These are phyloP conservation scores for Harpalus rubripes DNA, from an alignment of 2,888 invertebrate species.

Conservation along the genomic window DNA sequence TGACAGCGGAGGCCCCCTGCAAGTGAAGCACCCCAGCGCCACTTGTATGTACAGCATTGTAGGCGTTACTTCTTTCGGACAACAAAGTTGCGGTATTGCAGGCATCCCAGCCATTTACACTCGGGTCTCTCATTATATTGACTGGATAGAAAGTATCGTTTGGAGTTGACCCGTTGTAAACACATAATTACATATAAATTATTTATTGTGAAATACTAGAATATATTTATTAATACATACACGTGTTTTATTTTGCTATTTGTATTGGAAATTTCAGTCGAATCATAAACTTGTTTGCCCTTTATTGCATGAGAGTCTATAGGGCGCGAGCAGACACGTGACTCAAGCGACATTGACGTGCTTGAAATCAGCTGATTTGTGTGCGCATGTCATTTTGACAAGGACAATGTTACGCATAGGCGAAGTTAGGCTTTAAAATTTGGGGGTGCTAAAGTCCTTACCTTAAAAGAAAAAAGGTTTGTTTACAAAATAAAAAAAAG, in stretches of 20 bases:
- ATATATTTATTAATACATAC: background rate
- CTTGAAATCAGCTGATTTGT: too few species aligned
- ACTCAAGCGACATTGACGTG: too few species aligned
- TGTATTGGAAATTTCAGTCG: too few species aligned
- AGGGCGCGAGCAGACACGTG: too few species aligned
- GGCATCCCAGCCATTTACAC: conserved; percentile 76
- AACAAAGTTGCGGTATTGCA: conserved; percentile 74
- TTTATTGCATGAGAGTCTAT: too few species aligned
- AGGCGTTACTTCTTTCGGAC: conserved; percentile 78
- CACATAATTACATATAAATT: background rate
- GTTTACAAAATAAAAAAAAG: too few species aligned
- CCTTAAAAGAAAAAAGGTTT: too few species aligned
- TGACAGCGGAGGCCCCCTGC: conserved; percentile 83
- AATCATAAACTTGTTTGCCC: too few species aligned
- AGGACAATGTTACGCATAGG: too few species aligned
- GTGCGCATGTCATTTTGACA: too few species aligned
- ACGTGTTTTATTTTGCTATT: conserved; percentile 6
- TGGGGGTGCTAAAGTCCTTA: too few species aligned
- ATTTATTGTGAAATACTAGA: background rate
- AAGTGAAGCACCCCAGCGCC: conserved; percentile 73
- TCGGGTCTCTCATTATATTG: conserved; percentile 75
- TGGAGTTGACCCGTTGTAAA: conserved; percentile 73
- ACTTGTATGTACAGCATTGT: conserved; percentile 74
- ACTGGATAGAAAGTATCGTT: conserved; percentile 77
- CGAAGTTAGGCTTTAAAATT: too few species aligned